These are phyloP conservation scores for Brachypodius melanocephalos DNA, from an alignment of 2,113 vertebrate genomes.

Conservation along the genomic window DNA sequence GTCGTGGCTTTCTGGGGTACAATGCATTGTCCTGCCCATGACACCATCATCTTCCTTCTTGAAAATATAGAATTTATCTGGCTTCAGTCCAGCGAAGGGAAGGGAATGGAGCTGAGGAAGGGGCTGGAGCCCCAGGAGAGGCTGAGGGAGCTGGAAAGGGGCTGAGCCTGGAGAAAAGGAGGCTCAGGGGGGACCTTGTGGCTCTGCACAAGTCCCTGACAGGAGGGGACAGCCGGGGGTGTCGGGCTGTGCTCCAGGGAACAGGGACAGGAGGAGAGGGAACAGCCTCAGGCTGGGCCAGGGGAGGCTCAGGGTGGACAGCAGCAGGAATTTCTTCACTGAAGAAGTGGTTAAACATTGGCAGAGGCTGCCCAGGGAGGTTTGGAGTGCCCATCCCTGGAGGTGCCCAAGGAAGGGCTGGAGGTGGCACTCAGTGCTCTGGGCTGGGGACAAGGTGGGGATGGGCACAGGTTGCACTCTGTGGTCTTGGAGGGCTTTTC, in stretches of 20 bases:
- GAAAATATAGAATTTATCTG: neutral
- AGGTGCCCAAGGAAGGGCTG: accelerated
- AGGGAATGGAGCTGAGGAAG: neutral
- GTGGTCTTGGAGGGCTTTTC: neutral
- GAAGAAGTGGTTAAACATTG: neutral
- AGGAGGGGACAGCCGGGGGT: neutral
- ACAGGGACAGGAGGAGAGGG: neutral
- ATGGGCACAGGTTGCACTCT: accelerated
- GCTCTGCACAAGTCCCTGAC: neutral
- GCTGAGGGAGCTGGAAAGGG: neutral
- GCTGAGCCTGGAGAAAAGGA: neutral
- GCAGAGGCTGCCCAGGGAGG: neutral
- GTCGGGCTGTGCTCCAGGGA: neutral
- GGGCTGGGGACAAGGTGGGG: neutral
- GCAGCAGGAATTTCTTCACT: neutral
- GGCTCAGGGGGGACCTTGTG: neutral
- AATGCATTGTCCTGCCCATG: neutral
- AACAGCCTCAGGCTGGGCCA: neutral
- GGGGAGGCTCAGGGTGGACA: neutral
- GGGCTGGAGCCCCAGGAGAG: neutral
- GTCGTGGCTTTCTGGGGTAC: neutral
- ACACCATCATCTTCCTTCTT: neutral
- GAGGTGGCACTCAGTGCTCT: accelerated
- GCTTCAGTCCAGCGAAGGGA: neutral
- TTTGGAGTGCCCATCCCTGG: neutral